phyloP scores from a whole-genome alignment of 2,888 invertebrate genomes.

The Limnephilus marmoratus region DNA sequence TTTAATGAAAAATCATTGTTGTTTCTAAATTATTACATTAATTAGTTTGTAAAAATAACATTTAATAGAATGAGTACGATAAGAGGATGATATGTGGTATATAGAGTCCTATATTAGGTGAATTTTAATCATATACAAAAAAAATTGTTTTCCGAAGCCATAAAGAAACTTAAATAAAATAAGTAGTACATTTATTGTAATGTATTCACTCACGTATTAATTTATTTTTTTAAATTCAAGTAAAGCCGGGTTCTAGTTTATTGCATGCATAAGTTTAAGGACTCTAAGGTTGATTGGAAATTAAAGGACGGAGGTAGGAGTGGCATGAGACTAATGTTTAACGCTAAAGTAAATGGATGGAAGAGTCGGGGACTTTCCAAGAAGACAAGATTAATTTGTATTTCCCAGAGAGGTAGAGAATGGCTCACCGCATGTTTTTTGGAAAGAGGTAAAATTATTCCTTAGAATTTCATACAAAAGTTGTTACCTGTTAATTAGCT shows the following conservation, averaged over 20 bases:
- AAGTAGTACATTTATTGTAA: no score
- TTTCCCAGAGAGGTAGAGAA: neutral
- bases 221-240: no score
- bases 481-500: no score
- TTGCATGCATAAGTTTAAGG: neutral
- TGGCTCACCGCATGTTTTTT: neutral
- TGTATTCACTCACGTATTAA: no score
- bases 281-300: neutral
- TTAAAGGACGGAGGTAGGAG: neutral
- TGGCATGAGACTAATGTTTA: neutral
- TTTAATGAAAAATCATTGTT: neutral
- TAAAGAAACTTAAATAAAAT: no score
- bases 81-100: neutral
- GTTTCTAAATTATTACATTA: neutral
- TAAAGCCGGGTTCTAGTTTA: neutral
- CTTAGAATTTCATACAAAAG: no score
- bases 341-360: neutral
- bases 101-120: no score
- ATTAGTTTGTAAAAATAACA: neutral
- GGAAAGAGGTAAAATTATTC: no score
- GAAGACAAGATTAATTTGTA: neutral
- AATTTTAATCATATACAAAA: no score
- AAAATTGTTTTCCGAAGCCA: no score
- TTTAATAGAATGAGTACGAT: neutral
- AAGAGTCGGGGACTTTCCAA: neutral